phyloP scores from a whole-genome alignment of 2,797 vertebrate genomes.

The Syncerus caffer region DNA sequence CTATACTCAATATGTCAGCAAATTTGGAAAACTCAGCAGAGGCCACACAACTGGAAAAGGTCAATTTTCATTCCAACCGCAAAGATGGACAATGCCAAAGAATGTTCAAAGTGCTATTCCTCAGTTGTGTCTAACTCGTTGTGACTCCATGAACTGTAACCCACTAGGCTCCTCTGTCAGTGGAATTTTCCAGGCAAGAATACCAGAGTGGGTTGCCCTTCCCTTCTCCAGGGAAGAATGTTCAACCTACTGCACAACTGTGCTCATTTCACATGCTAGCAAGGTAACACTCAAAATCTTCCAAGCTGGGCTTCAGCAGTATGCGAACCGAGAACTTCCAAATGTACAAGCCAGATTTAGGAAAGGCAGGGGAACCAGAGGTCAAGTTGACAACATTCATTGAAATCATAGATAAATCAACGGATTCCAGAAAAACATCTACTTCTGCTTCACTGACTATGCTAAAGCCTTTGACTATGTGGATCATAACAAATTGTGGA shows the following conservation, averaged over 20 bases:
- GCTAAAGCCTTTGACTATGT: background rate
- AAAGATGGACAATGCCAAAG: background rate
- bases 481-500: background rate
- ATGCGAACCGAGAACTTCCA: background rate
- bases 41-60: background rate
- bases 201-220: background rate
- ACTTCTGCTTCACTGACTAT: background rate
- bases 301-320: background rate
- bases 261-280: background rate
- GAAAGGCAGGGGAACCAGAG: background rate
- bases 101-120: background rate
- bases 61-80: background rate
- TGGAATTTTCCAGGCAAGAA: background rate
- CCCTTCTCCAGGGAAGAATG: background rate
- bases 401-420: background rate
- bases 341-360: background rate
- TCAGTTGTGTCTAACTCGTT: background rate
- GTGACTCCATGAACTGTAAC: background rate
- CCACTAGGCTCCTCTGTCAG: accelerated
- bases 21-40: background rate
- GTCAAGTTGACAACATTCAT: background rate
- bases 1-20: background rate
- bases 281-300: background rate
- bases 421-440: background rate
- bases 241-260: background rate